Evolutionary conservation across 2,888 invertebrate genomes (phyloP), one percentile per base, ranked within the genome.

Genomic region (Terebella lapidaria): DNA sequence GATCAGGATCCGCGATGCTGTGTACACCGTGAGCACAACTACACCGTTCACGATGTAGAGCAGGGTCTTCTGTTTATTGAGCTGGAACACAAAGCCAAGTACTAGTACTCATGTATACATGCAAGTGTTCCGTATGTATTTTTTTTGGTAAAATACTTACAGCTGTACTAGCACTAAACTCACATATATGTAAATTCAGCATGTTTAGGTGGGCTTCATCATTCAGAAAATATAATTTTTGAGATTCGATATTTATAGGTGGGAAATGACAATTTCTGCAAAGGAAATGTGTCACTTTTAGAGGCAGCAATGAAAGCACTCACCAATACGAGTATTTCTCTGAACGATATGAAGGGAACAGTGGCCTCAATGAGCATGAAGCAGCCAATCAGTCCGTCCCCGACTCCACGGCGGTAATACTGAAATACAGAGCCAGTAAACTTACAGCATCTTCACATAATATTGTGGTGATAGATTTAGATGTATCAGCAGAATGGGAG

Each of bases 321-420:
- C 5, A 49, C 49, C 49, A 22, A 20, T 15, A 49, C 49, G 24
- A 49, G 49, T 5, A 22, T 49, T 49, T 49, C 49, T 5, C 49
- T 10, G 24, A 49, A 22, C 5, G 10, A 22, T 5, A 49, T 49
- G 24, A 49, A 49, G 22, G 49, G 49, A 10, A 49, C 22, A 22
- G 49, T 49, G 22, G 49, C 49, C 24, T 49, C 49, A 5, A 49
- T 49, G 5, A 49, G 5, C 49, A 49, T 49, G 49, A 49, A 49
- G 22, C 49, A 49, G 5, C 49, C 49, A 22, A 49, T 49, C 10
- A 49, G 22, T 15, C 49, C 49, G 22, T 49, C 49, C 5, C 49
- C 49, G 24, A 49, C 49, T 5, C 49, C 49, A 22, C 22, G 18
- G 5, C 49, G 10, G 22, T 49, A 49, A 22, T 49, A 49, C 49